Percentiles rank a stretch among this genome's conserved stretches.
Conservation (phyloP, 2,888 invertebrate genomes). For the Onthophagus sagittarius region DNA sequence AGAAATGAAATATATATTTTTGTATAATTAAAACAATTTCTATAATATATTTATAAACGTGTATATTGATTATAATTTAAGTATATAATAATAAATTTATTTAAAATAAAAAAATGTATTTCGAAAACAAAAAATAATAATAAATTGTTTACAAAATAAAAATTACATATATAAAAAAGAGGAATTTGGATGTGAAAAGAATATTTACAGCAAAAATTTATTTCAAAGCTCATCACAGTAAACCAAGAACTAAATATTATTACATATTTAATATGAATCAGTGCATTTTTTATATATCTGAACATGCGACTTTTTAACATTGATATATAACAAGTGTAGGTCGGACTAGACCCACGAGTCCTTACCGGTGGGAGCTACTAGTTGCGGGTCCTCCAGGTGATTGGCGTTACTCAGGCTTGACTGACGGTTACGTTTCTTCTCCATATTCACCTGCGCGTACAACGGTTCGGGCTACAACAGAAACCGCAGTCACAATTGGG, state of each 20-base stretch:
- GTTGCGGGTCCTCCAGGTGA: constrained; percentile 40
- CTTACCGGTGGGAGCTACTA: constrained; percentile 44
- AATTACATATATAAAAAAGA: constrained; percentile 38
- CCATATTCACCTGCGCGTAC: constrained; percentile 64
- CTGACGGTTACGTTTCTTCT: constrained; percentile 58
- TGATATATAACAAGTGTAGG: constrained; percentile 41
- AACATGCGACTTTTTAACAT: constrained; percentile 45
- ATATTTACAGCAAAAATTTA: constrained; percentile 47
- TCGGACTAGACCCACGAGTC: constrained; percentile 48
- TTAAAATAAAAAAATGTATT: constrained; percentile 32
- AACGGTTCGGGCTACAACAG: constrained; percentile 55
- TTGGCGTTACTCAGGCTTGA: constrained; percentile 44
- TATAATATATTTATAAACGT: constrained; percentile 43
- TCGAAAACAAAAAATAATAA: constrained; percentile 19
- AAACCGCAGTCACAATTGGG: constrained; percentile 20
- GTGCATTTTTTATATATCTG: constrained; percentile 41
- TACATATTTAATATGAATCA: constrained; percentile 47
- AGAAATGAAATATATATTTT: constrained; percentile 26
- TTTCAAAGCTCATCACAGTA: constrained; percentile 50
- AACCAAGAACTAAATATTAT: constrained; percentile 47
- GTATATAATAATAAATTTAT: constrained; percentile 44
- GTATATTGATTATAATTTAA: constrained; percentile 44
- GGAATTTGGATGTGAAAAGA: constrained; percentile 42
- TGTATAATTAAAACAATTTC: constrained; percentile 40
- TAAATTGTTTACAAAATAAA: constrained; percentile 16